phyloP scores from a whole-genome alignment of 2,797 vertebrate genomes.

The Columba guinea region DNA sequence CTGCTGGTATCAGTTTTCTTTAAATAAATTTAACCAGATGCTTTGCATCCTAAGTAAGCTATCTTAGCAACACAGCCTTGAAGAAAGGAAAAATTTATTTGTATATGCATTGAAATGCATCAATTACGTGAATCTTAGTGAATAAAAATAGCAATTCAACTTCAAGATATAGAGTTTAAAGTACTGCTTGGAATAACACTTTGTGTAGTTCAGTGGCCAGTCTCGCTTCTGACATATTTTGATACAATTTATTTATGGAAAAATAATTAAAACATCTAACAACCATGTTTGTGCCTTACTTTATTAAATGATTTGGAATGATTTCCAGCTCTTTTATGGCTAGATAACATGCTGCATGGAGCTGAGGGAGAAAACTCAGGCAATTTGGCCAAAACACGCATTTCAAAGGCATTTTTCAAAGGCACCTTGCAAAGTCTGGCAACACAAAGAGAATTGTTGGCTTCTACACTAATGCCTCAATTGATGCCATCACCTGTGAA shows the following conservation, averaged over 20 bases:
- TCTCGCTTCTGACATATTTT: background rate
- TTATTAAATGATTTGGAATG: background rate
- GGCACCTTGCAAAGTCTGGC: background rate
- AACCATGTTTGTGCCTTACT: background rate
- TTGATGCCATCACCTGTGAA: background rate
- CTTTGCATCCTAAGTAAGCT: background rate
- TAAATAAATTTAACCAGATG: background rate
- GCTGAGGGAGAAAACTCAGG: accelerated
- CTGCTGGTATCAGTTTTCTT: background rate
- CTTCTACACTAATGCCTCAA: background rate
- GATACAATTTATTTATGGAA: background rate
- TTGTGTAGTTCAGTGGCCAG: background rate
- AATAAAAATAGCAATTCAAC: background rate
- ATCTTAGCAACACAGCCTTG: background rate
- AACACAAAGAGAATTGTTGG: background rate
- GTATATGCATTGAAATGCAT: background rate
- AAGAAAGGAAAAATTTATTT: background rate
- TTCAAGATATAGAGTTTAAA: background rate
- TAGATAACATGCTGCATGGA: background rate
- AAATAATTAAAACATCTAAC: background rate
- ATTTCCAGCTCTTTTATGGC: background rate
- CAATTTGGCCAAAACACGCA: background rate
- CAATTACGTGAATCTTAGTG: background rate
- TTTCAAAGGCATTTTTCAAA: background rate
- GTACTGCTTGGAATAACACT: background rate